Percentiles rank a stretch among this genome's conserved stretches.
Evolutionary conservation across 2,113 vertebrate species (phyloP).

Genomic region (Onychorhynchus coronatus): DNA sequence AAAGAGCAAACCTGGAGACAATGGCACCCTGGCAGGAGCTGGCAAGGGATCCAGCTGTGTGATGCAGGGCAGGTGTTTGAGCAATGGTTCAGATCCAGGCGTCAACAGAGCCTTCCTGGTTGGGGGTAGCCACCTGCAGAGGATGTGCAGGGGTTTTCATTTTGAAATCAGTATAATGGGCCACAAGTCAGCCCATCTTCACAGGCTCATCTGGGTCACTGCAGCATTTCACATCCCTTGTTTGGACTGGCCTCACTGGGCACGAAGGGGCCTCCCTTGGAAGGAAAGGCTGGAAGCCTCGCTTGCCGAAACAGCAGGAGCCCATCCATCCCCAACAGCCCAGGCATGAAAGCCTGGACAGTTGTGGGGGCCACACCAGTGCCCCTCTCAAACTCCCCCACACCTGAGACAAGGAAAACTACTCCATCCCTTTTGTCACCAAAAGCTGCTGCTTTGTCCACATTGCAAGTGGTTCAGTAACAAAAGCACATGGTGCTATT

Average conservation of each 20-base stretch:
- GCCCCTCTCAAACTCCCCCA: neutral
- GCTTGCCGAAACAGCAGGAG: neutral
- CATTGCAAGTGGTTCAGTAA: neutral
- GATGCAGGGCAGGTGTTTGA: neutral
- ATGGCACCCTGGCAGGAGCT: neutral
- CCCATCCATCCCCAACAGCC: neutral
- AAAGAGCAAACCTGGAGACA: neutral
- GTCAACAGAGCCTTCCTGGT: neutral
- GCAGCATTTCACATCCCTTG: rapidly evolving
- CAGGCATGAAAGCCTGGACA: neutral
- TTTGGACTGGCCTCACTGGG: neutral
- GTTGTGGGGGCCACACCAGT: rapidly evolving
- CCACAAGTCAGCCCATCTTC: neutral
- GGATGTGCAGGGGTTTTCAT: neutral
- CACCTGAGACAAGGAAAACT: neutral
- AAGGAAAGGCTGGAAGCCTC: neutral
- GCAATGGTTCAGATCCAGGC: neutral
- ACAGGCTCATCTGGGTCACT: rapidly evolving
- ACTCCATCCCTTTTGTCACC: neutral
- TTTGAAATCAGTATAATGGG: rapidly evolving
- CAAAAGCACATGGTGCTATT: neutral
- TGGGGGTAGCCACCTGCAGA: neutral
- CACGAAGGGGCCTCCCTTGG: too few species aligned
- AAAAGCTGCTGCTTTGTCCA: neutral
- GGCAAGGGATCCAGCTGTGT: neutral